Conservation (phyloP, 2,888 invertebrate species). For the Nephrotoma guestfalica region DNA sequence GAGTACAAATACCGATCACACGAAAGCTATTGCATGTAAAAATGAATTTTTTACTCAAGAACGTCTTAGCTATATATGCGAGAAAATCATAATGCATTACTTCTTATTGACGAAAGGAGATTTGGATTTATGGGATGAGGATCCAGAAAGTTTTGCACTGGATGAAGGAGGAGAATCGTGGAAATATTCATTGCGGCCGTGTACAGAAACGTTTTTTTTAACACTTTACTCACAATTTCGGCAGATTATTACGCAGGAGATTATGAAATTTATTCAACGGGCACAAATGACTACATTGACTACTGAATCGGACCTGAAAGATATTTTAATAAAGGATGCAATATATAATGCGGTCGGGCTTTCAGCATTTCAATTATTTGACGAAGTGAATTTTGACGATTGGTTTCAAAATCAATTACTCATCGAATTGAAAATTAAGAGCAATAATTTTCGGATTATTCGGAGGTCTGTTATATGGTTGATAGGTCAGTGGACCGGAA, state of each 20-base stretch:
- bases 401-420: constrained; percentile 77
- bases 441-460: constrained; percentile 70
- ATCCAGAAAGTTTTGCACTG: constrained; percentile 80
- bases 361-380: constrained; percentile 78
- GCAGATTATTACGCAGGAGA: constrained; percentile 52
- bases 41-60: constrained; percentile 60
- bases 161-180: constrained; percentile 87
- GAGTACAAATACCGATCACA: constrained; percentile 22
- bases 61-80: constrained; percentile 66
- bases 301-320: constrained; percentile 54
- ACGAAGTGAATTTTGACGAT: constrained; percentile 83
- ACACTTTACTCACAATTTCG: constrained; percentile 71
- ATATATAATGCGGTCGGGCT: constrained; percentile 86
- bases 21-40: constrained; percentile 43
- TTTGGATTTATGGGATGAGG: constrained; percentile 73
- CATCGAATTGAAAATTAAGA: constrained; percentile 67
- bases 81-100: constrained; percentile 74
- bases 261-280: constrained; percentile 57
- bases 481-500: constrained; percentile 65
- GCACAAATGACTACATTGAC: constrained; percentile 51
- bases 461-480: constrained; percentile 73
- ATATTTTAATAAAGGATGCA: constrained; percentile 79
- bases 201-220: constrained; percentile 74
- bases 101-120: constrained; percentile 74
- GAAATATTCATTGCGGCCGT: constrained; percentile 84